phyloP scores from a whole-genome alignment of 2,113 vertebrate genomes.

The Rafetus swinhoei region DNA sequence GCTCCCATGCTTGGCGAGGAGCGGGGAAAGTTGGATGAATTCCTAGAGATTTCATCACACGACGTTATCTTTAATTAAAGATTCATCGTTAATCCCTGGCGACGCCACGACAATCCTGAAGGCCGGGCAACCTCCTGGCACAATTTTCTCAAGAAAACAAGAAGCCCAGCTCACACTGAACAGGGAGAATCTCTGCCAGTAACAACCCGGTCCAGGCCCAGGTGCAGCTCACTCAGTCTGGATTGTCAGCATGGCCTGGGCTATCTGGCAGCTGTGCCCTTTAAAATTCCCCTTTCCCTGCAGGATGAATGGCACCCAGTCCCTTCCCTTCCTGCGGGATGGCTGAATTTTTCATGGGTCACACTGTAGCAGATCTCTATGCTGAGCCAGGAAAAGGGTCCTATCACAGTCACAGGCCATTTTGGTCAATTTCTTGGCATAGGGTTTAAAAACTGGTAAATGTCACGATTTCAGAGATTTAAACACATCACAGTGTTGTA shows the following conservation, averaged over 20 bases:
- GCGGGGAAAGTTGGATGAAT: too few species aligned
- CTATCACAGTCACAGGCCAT: too few species aligned
- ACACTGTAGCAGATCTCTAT: not conserved
- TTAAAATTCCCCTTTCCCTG: not conserved
- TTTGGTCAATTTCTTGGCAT: too few species aligned
- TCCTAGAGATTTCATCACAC: too few species aligned
- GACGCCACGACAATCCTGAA: too few species aligned
- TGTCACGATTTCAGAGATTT: too few species aligned
- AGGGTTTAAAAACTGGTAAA: too few species aligned
- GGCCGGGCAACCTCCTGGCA: not conserved
- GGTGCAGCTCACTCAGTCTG: not conserved
- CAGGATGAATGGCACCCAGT: not conserved
- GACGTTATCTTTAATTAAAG: too few species aligned
- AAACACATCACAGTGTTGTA: too few species aligned
- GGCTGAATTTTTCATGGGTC: not conserved
- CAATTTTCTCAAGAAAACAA: not conserved
- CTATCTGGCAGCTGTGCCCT: not conserved
- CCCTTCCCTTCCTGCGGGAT: not conserved
- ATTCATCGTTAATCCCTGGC: too few species aligned
- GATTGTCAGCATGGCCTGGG: not conserved
- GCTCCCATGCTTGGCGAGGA: not conserved
- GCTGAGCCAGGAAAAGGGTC: not conserved
- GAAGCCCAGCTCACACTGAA: not conserved
- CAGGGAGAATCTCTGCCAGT: not conserved
- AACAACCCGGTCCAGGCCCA: not conserved